These are phyloP conservation scores for Meliscaeva auricollis DNA, from an alignment of 2,888 invertebrate genomes.

Conservation along the genomic window DNA sequence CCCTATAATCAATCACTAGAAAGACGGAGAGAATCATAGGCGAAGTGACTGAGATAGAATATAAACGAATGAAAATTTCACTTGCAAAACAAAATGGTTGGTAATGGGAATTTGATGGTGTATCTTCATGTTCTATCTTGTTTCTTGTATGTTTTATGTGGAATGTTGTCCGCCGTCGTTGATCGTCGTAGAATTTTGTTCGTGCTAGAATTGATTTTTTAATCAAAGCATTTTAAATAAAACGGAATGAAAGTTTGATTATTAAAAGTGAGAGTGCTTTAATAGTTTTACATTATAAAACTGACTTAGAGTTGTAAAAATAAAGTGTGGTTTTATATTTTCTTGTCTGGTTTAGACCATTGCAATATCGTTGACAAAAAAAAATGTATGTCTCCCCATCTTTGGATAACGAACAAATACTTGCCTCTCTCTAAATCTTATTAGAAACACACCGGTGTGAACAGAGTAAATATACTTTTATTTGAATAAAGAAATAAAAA, in stretches of 20 bases:
- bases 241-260: too few relatives aligned
- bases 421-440: constrained; percentile 5
- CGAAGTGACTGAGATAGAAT: not conserved
- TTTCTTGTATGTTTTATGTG: not conserved
- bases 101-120: not conserved
- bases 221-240: too few relatives aligned
- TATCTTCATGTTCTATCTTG: not conserved
- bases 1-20: too few relatives aligned
- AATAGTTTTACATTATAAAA: not conserved
- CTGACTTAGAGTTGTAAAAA: not conserved
- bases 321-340: not conserved
- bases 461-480: not conserved
- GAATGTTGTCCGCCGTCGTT: not conserved
- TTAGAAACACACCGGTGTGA: not conserved
- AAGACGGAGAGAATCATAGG: too few relatives aligned
- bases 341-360: not conserved
- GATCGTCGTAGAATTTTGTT: not conserved
- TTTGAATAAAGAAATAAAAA: too few relatives aligned
- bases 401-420: not conserved
- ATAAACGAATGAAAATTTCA: not conserved
- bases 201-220: too few relatives aligned
- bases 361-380: not conserved
- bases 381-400: not conserved
- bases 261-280: too few relatives aligned
- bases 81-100: constrained; percentile 6